These are phyloP conservation scores for Caenorhabditis plicata DNA, from an alignment of 2,888 invertebrate genomes.

Conservation along the genomic window DNA sequence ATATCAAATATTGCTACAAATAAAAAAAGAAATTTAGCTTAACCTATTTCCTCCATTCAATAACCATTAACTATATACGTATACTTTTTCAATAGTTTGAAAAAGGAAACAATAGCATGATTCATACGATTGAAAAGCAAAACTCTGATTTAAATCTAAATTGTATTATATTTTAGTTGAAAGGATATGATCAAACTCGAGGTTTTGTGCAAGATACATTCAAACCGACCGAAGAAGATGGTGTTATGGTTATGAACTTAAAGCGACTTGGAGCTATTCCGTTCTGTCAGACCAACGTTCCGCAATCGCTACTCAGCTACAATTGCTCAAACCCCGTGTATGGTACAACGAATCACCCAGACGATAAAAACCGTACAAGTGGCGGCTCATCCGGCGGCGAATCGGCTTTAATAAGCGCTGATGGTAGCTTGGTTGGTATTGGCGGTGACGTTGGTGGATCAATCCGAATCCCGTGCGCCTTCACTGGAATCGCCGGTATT, in stretches of 20 bases:
- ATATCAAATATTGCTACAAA: too few species aligned
- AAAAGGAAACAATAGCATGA: too few species aligned
- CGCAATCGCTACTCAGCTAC: slow-evolving; percentile 64
- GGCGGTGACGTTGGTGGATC: slow-evolving; percentile 70
- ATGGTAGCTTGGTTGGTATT: slow-evolving; percentile 56
- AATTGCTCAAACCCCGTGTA: slow-evolving; percentile 66
- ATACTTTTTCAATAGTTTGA: too few species aligned
- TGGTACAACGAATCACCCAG: slow-evolving; percentile 55
- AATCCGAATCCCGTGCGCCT: slow-evolving; percentile 68
- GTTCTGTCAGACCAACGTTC: slow-evolving; percentile 68
- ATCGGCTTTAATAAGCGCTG: slow-evolving; percentile 65
- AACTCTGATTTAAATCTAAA: neutral
- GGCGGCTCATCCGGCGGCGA: slow-evolving; percentile 48
- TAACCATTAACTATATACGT: too few species aligned
- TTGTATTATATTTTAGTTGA: slow-evolving; percentile 32
- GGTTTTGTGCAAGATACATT: slow-evolving; percentile 65
- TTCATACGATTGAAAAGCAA: too few species aligned
- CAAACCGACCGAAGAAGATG: slow-evolving; percentile 38
- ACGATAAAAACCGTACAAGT: slow-evolving; percentile 33
- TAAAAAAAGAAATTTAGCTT: too few species aligned
- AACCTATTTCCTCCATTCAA: too few species aligned
- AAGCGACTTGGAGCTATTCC: slow-evolving; percentile 66
- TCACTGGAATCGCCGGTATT: slow-evolving; percentile 68
- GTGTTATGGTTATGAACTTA: slow-evolving; percentile 45
- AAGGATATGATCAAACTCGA: slow-evolving; percentile 55